phyloP scores from a whole-genome alignment of 2,888 invertebrate genomes.

The Tortrix viridana region DNA sequence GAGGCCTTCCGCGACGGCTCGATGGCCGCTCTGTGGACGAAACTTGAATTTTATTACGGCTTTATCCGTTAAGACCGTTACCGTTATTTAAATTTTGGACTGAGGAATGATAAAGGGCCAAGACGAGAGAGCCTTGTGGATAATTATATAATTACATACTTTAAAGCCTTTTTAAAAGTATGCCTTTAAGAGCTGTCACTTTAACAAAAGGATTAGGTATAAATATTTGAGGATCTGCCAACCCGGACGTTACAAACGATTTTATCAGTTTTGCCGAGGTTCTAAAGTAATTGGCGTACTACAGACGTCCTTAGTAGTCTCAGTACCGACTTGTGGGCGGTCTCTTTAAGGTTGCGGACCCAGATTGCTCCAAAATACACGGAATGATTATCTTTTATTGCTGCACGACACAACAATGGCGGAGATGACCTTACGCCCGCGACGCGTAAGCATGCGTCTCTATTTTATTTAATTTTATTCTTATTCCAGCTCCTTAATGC shows the following conservation, averaged over 20 bases:
- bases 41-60: constrained; percentile 58
- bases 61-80: constrained; percentile 61
- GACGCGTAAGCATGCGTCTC: constrained; percentile 61
- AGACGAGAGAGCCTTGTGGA: constrained; percentile 10
- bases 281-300: constrained; percentile 28
- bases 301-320: constrained; percentile 17
- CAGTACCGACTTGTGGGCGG: constrained; percentile 58
- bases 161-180: not conserved
- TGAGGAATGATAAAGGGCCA: constrained; percentile 35
- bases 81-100: constrained; percentile 63
- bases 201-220: not conserved
- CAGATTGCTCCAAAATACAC: constrained; percentile 76
- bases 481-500: constrained; percentile 37
- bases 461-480: constrained; percentile 57
- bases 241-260: constrained; percentile 33
- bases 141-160: constrained; percentile 14
- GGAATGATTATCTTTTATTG: constrained; percentile 75
- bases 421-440: constrained; percentile 69
- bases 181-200: not conserved
- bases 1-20: constrained; percentile 56
- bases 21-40: constrained; percentile 46
- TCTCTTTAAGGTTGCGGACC: constrained; percentile 45
- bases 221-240: not conserved
- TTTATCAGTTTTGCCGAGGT: constrained; percentile 13
- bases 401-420: constrained; percentile 74